Base-by-base conservation (phyloP, 1,140 invertebrate species). In the Paraescarpia echinospica region DNA sequence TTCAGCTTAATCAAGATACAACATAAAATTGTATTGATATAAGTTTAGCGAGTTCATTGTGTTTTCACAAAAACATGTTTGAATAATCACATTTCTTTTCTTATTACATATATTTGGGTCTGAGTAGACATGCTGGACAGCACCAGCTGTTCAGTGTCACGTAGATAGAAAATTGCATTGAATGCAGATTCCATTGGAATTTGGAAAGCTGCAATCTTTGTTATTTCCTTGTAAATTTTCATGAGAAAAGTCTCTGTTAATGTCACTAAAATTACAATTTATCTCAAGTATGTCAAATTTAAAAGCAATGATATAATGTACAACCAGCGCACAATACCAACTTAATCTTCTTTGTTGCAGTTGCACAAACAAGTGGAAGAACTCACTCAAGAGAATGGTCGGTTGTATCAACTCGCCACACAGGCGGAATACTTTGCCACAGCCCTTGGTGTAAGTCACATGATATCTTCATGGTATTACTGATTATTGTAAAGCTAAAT, bases 371-470 rank as follows among this genome's bases (percentile, higher is more conserved):
- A 94, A 91, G 91, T 94, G 18, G 93, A 93, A 8, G 93, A 93
- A 4, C 92, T 94, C 33, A 92, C 91, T 90, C 94, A 94, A 41
- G 94, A 94, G 91, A 94, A 94, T 93, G 93, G 92, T 51, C 94
- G 94, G 92, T 91, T 94, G 31, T 88, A 93, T 77, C 92, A 93
- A 34, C 89, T 94, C 89, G 94, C 94, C 6, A 93, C 92, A 89
- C 93, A 94, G 92, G 94, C 94, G 8, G 94, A 94, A 59, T 94
- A 94, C 31, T 93, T 94, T 93, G 94, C 94, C 34, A 91, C 92
- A 90, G 92, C 94, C 33, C 92, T 94, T 33, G 92, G 94, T 92
- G 94, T 94, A 93, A 94, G 59, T 77, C 59, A 77, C 48, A 51
- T 51, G 48, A 51, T 77, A 77, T 77, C 8, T 77, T 77, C 22